Conservation (phyloP, 2,113 vertebrate species). For the Xerus inauris region DNA sequence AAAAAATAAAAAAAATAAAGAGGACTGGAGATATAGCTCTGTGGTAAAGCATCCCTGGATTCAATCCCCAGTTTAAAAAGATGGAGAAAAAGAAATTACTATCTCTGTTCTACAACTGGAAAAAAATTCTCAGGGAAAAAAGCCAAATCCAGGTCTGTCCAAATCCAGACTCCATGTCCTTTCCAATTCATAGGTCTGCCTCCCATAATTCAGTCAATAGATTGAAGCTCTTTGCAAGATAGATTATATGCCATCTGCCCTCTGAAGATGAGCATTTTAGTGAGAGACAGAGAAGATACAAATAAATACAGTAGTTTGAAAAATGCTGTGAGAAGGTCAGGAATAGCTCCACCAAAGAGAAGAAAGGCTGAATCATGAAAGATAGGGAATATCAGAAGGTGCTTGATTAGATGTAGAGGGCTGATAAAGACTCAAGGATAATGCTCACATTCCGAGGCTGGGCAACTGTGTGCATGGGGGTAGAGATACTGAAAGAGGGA, state of each 20-base stretch:
- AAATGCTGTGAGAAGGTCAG: not conserved
- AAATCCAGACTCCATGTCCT: constrained; percentile 13
- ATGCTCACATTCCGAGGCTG: not conserved
- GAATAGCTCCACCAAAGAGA: not conserved
- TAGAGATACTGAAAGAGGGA: not conserved
- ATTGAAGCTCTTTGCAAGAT: not conserved
- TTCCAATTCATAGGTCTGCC: not conserved
- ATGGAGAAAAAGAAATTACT: not conserved
- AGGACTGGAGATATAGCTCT: too few species aligned
- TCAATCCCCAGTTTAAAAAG: not conserved
- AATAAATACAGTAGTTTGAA: not conserved
- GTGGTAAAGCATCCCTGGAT: too few species aligned
- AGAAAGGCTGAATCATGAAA: not conserved
- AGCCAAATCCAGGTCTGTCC: not conserved
- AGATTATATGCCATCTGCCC: not conserved
- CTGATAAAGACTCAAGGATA: not conserved
- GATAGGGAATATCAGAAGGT: not conserved
- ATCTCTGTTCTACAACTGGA: not conserved
- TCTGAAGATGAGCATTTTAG: not conserved
- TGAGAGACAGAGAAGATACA: constrained; percentile 2
- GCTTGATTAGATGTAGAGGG: not conserved
- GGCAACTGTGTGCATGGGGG: not conserved
- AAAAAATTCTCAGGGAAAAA: not conserved
- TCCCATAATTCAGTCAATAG: not conserved
- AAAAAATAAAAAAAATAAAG: too few species aligned